Conservation (phyloP, 37 sponge, comb jelly and placozoan species). For the Oscarella lobularis region DNA sequence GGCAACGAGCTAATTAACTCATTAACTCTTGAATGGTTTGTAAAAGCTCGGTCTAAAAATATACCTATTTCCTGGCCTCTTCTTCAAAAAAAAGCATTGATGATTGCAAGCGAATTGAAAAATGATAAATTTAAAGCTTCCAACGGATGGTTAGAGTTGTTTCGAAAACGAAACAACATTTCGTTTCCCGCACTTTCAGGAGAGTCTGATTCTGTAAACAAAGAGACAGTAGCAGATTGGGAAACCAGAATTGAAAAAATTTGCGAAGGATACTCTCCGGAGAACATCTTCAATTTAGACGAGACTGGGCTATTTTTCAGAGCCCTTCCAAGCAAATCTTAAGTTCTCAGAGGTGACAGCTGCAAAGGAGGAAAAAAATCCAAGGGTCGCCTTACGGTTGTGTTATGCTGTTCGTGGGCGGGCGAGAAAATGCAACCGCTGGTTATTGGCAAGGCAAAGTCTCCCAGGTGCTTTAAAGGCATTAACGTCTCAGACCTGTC, state of each 20-base stretch:
- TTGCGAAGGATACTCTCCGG: background rate
- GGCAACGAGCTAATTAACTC: background rate
- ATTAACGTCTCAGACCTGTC: background rate
- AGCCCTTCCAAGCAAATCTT: background rate
- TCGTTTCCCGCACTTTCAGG: background rate
- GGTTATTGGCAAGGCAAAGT: background rate
- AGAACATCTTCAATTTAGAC: background rate
- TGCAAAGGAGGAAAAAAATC: background rate
- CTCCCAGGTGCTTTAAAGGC: background rate
- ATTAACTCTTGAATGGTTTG: background rate
- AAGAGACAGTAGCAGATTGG: background rate
- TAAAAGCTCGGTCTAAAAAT: background rate
- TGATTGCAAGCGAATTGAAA: background rate
- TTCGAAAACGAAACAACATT: background rate
- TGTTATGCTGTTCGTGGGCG: background rate
- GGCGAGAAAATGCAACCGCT: background rate
- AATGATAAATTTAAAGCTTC: background rate
- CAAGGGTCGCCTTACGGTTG: background rate
- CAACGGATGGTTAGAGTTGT: background rate
- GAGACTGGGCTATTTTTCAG: background rate
- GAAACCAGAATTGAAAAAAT: background rate
- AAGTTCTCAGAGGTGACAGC: background rate
- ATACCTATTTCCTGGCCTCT: background rate
- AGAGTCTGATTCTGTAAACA: background rate
- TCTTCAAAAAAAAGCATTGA: background rate